A percentile compares a stretch with the other conserved stretches of the same genome.
Evolutionary conservation across 2,113 vertebrate genomes (phyloP).

Genomic region (Carollia perspicillata): DNA sequence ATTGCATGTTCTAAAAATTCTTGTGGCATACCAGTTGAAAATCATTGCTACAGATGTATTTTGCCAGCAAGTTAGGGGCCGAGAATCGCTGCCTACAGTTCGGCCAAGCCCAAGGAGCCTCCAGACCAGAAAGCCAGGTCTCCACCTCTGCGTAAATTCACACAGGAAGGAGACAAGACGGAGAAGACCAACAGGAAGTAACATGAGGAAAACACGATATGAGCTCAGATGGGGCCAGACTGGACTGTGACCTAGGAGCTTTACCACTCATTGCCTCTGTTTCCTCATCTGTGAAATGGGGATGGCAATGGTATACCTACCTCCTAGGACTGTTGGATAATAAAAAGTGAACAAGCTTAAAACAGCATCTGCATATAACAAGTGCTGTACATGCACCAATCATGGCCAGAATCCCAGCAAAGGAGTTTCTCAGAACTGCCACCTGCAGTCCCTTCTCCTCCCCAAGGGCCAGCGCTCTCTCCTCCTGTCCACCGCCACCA

Average conservation of each 20-base stretch:
- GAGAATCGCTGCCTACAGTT: background rate
- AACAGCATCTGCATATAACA: background rate
- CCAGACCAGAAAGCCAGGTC: background rate
- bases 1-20: too few relatives aligned
- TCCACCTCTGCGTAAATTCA: background rate
- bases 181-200: background rate
- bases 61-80: background rate
- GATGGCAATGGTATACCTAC: background rate
- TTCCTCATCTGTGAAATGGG: background rate
- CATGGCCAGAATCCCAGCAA: background rate
- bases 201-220: fast-evolving
- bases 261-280: background rate
- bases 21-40: too few relatives aligned
- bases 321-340: background rate
- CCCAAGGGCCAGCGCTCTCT: background rate
- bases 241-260: fast-evolving
- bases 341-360: background rate
- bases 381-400: background rate
- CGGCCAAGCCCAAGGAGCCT: background rate
- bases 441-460: background rate
- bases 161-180: background rate
- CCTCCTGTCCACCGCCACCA: background rate
- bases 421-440: background rate
- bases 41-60: background rate
- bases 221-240: background rate